phyloP scores from a whole-genome alignment of 2,113 vertebrate species.

The Lepus americanus region DNA sequence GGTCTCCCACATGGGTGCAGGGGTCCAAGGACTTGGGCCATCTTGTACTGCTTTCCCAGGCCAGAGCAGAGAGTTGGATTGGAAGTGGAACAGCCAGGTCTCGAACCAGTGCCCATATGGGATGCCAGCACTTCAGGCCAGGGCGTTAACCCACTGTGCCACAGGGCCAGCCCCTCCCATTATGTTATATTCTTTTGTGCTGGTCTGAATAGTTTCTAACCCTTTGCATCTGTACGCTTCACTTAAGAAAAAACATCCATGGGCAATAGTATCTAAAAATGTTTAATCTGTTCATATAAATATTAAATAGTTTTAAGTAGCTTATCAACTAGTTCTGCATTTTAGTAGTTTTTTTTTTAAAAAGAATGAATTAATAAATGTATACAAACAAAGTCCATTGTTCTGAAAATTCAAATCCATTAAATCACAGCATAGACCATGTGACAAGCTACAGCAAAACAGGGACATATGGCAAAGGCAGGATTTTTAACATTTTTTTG shows the following conservation, averaged over 20 bases:
- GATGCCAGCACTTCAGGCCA: too few species aligned
- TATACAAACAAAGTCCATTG: constrained; percentile 33
- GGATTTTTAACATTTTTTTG: not conserved
- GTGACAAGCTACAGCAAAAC: not conserved
- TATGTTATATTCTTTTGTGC: not conserved
- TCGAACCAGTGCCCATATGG: too few species aligned
- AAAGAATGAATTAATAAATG: not conserved
- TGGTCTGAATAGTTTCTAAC: not conserved
- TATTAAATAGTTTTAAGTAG: constrained; percentile 33
- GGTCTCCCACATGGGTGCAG: too few species aligned
- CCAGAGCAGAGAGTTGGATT: too few species aligned
- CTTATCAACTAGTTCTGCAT: constrained; percentile 4
- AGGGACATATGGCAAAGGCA: not conserved
- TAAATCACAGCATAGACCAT: not conserved
- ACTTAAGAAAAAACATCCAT: constrained; percentile 44
- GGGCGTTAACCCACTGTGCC: too few species aligned
- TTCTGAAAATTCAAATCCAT: constrained; percentile 3
- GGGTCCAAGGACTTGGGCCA: too few species aligned
- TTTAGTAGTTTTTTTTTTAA: not conserved
- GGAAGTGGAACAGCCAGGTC: too few species aligned
- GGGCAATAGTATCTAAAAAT: not conserved
- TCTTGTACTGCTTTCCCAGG: too few species aligned
- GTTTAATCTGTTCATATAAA: constrained; percentile 2
- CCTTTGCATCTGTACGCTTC: not conserved
- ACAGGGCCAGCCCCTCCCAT: not conserved